Evolutionary conservation across 1,140 invertebrate genomes (phyloP).

Genomic region (Scaptomyza pallida): DNA sequence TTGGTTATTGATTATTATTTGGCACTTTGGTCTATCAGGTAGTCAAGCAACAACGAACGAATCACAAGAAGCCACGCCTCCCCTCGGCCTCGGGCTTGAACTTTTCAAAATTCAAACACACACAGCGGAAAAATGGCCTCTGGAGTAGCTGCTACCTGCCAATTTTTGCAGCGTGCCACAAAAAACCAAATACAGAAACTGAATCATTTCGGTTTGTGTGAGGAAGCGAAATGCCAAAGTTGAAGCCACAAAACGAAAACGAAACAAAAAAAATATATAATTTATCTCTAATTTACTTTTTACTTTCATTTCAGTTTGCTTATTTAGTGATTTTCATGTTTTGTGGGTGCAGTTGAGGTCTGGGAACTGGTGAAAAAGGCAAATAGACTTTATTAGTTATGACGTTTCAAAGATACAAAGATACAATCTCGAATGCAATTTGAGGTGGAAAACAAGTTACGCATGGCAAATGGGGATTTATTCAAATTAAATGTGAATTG

Average conservation of each 20-base stretch:
- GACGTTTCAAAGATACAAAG: background rate
- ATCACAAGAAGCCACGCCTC: conserved; percentile 52
- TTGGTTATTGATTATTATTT: conserved; percentile 71
- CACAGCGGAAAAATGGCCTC: conserved; percentile 15
- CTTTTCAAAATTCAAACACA: conserved; percentile 49
- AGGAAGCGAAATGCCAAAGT: conserved; percentile 62
- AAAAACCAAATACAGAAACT: conserved; percentile 45
- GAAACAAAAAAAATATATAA: conserved; percentile 15
- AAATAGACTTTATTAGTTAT: conserved; percentile 11
- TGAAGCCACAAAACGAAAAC: conserved; percentile 35
- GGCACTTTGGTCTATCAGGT: conserved; percentile 46
- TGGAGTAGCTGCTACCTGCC: conserved; percentile 34
- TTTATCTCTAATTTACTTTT: conserved; percentile 35
- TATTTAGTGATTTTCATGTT: background rate
- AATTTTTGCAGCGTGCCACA: conserved; percentile 44
- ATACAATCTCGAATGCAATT: too few relatives aligned
- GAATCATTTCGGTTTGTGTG: conserved; percentile 70
- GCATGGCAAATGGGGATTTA: conserved; percentile 20
- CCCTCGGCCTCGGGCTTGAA: conserved; percentile 57
- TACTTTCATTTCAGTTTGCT: conserved; percentile 1
- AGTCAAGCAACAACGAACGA: background rate
- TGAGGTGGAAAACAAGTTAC: background rate
- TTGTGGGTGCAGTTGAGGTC: conserved; percentile 43
- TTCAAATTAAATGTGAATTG: conserved; percentile 56
- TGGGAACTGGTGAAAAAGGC: conserved; percentile 3